These are phyloP conservation scores for Drosophila takahashii DNA, from an alignment of 1,140 invertebrate genomes.

Conservation along the genomic window DNA sequence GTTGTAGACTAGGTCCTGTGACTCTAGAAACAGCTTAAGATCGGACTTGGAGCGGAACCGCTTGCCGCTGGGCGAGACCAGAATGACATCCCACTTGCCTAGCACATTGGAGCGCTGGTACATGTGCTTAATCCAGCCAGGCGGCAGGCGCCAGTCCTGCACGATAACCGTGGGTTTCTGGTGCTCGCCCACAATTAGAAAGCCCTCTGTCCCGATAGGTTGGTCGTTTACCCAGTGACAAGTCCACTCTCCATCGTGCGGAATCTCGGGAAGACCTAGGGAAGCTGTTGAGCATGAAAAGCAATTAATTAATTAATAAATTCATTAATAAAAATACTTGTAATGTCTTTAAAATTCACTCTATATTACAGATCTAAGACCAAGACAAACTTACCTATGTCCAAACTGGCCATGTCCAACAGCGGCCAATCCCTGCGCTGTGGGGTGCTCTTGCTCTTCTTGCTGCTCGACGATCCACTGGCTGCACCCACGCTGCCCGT, in stretches of 20 bases:
- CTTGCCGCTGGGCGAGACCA: slow-evolving; percentile 88
- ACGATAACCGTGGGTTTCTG: slow-evolving; percentile 88
- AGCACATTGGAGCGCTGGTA: slow-evolving; percentile 89
- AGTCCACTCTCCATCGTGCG: slow-evolving; percentile 86
- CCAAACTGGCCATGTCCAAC: slow-evolving; percentile 79
- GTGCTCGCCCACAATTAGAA: slow-evolving; percentile 84
- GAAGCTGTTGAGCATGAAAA: slow-evolving; percentile 33
- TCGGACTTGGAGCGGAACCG: slow-evolving; percentile 88
- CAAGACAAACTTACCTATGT: slow-evolving; percentile 68
- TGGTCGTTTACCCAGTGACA: slow-evolving; percentile 88
- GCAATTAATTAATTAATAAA: neutral
- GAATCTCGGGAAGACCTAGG: slow-evolving; percentile 74
- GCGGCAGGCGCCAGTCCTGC: slow-evolving; percentile 89
- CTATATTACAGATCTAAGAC: too few relatives aligned
- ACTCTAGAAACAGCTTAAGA: slow-evolving; percentile 86
- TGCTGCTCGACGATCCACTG: slow-evolving; percentile 29
- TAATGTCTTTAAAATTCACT: too few relatives aligned
- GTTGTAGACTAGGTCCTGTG: slow-evolving; percentile 85
- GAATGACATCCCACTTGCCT: slow-evolving; percentile 92
- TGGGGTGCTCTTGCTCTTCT: slow-evolving; percentile 52
- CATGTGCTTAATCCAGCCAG: slow-evolving; percentile 91
- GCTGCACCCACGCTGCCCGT: slow-evolving; percentile 19
- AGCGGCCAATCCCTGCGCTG: slow-evolving; percentile 79
- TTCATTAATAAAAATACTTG: neutral
- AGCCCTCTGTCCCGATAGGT: slow-evolving; percentile 86